Evolutionary conservation across 2,888 invertebrate genomes (phyloP), one percentile per base, ranked within the genome.

Genomic region (Drosophila pseudotakahashii): DNA sequence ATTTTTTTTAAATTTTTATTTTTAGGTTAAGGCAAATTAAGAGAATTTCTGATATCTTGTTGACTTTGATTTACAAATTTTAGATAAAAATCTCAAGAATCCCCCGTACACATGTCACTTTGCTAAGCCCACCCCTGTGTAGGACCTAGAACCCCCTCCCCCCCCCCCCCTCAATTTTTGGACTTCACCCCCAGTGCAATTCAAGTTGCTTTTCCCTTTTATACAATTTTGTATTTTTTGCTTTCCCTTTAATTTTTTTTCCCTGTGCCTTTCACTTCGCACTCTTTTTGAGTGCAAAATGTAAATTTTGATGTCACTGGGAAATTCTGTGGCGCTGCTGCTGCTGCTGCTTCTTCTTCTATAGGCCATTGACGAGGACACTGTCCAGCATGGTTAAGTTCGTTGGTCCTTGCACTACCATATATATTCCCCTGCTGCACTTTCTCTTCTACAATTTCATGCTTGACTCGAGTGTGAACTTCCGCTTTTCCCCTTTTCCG

Each of bases 261-360:
- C 6, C 26, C 5, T 45, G 57, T 23, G 44, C 34, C 30, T 23
- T 30, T 45, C 60, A 69, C 55, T 57, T 51, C 64, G 48, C 55
- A 62, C 62, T 64, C 66, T 45, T 64, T 69, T 72, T 75, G 54
- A 81, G 75, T 58, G 19, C 51, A 45, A 75, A 73, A 86, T 76
- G 74, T 69, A 80, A 75, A 83, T 75, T 78, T 78, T 59, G 48
- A 76, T 71, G 78, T 78, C 75, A 80, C 72, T 71, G 70, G 63
- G 42, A 75, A 63, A 80, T 62, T 77, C 58, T 54, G 19, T 30
- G 36, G 36, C 63, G 37, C 37, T 51, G 19, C 41, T 14, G 19
- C n/a, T 37, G 10, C 26, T 30, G 7, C 37, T 16, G 10, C 41
- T 42, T 26, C 42, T 19, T 50, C 60, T 51, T 37, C 64, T 39